phyloP scores from a whole-genome alignment of 2,888 invertebrate species.

The Proisotoma minuta region DNA sequence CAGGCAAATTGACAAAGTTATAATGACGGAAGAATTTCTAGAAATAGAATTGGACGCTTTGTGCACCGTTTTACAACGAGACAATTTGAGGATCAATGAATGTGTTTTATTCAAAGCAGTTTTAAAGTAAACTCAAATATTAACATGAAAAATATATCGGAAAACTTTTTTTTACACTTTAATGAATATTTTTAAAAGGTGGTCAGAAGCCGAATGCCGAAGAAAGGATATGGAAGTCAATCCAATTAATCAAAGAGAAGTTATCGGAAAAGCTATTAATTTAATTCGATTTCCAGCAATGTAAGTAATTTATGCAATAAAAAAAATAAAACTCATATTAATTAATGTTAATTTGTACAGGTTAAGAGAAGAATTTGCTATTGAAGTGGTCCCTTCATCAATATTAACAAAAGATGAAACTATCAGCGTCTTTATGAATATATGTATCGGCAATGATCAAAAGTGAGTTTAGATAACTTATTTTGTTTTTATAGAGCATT shows the following conservation, averaged over 20 bases:
- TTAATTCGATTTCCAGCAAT: slow-evolving; percentile 76
- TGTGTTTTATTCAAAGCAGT: slow-evolving; percentile 71
- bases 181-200: slow-evolving; percentile 52
- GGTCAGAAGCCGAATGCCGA: slow-evolving; percentile 70
- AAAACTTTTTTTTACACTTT: background rate
- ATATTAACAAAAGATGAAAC: slow-evolving; percentile 71
- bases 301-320: slow-evolving; percentile 49
- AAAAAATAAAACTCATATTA: background rate
- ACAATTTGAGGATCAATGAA: slow-evolving; percentile 72
- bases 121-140: slow-evolving; percentile 52
- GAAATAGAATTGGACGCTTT: slow-evolving; percentile 77
- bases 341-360: background rate
- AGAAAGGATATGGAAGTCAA: slow-evolving; percentile 62
- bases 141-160: background rate
- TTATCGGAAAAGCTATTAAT: slow-evolving; percentile 65
- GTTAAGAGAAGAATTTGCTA: slow-evolving; percentile 76
- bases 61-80: slow-evolving; percentile 69
- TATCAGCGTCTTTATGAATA: slow-evolving; percentile 66
- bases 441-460: slow-evolving; percentile 49
- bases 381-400: slow-evolving; percentile 69
- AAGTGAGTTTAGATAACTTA: slow-evolving; percentile 32
- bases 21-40: slow-evolving; percentile 73
- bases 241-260: slow-evolving; percentile 64
- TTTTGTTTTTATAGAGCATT: background rate
- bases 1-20: slow-evolving; percentile 55